Base-by-base conservation (phyloP, 2,888 invertebrate genomes). In the Trichogramma dendrolimi region DNA sequence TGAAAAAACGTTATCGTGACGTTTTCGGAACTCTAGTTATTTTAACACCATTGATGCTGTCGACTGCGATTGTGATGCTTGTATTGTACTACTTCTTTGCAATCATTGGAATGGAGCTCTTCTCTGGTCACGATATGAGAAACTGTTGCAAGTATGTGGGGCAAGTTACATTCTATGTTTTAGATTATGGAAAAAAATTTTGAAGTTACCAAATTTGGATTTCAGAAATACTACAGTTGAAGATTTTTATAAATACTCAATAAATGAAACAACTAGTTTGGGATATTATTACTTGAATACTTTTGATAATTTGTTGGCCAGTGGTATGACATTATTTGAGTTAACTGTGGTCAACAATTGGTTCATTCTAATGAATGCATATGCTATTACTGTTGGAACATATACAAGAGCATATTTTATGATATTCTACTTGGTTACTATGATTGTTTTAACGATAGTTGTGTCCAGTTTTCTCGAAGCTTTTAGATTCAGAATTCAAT, bases 281-380 rank as follows among this genome's bases (percentile, higher is more conserved):
- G 90, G 91, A n/a, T 92, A 89, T 79, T 94, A 93, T 78, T 94
- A 92, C 76, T 81, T 94, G 53, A 94, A 94, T 80, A 92, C 89
- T 71, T 94, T 93, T 80, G 86, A 88, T 74, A 88, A 92, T 80
- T 81, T 93, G 10, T 81, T 91, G 64, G 85, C 86, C 6, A 89
- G 90, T 72, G 87, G 87, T 53, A 91, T 94, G 67, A 93, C 94
- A 0, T 80, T 94, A 67, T 94, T 94, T 81, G 93, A 94, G 80
- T 81, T 94, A 71, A 94, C 93, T 0, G 92, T 94, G 8, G 92
- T 94, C 61, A 94, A 94, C 79, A 94, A 94, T 80, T 94, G 94
- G 94, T 93, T 94, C 73, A 90, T 93, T 61, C 85, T 92, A 39
- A 94, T 94, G 94, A 91, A 93, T 75, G 93, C 89, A 1, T 91